Evolutionary conservation across 2,797 vertebrate species (phyloP), one percentile per base, ranked within the genome.

Genomic region (Taeniopygia guttata): DNA sequence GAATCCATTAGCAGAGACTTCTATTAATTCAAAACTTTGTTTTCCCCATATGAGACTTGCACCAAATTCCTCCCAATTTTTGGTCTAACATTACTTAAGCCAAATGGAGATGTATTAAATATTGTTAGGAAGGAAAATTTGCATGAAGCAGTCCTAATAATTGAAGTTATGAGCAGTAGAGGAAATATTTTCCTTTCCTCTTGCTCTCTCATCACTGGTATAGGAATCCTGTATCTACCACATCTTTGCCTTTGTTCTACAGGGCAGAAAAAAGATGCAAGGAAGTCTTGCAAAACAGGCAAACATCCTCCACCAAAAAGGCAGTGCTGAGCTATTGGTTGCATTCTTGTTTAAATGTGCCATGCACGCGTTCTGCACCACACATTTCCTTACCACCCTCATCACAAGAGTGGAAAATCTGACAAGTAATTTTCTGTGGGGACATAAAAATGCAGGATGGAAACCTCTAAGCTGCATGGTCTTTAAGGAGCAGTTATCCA

Each of bases 61-160:
- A 64, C 17, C 25, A 75, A 77, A 66, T 78, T 72, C 25, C 15
- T 89, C 20, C 25, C 7, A 22, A 22, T 69, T 96, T 96, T 85
- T 43, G 19, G 72, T 89, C 51, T 87, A 63, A 73, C 64, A 73
- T 84, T 87, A 55, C 34, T 81, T 60, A 45, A 22, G 64, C 36
- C 80, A 85, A 93, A 55, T 66, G 58, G 52, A 60, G 60, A 89
- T 88, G 58, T 63, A 82, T 45, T 7, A 66, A 45, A 76, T 82
- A 67, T 73, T 89, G 63, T 90, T 90, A 91, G 62, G 54, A 94
- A 87, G 66, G 45, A 85, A 89, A 87, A 75, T 93, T 95, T 93
- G 36, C 92, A 80, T 73, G 58, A 82, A 91, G 72, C 87, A 87
- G 66, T 64, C 32, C 32, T 80, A 88, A 87, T 10, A 5, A 79